phyloP scores from a whole-genome alignment of 1,140 invertebrate genomes.

The Drosophila nigrodunni region DNA sequence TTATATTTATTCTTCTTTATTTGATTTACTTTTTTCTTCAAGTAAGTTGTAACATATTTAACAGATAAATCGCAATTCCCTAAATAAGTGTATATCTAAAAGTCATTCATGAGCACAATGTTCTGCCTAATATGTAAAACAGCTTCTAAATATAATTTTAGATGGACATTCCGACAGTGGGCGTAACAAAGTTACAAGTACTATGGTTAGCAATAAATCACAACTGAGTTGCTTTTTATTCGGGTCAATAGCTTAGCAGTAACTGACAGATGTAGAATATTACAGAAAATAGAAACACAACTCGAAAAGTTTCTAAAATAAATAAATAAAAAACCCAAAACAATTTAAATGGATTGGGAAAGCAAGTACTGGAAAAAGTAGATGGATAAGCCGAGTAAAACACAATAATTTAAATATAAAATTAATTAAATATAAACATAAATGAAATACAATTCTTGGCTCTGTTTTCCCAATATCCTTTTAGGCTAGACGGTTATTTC shows the following conservation, averaged over 20 bases:
- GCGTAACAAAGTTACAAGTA: not conserved
- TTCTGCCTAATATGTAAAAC: not conserved
- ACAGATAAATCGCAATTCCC: not conserved
- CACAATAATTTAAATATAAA: no score
- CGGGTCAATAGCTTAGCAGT: not conserved
- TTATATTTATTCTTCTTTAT: no score
- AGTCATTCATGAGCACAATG: not conserved
- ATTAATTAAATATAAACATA: no score
- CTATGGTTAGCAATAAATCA: not conserved
- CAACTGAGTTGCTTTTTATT: not conserved
- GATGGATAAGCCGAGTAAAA: no score
- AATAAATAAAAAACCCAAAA: not conserved
- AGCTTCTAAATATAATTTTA: constrained; percentile 7
- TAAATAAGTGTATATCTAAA: not conserved
- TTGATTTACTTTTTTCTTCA: not conserved
- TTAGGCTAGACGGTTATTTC: no score
- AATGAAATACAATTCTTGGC: no score
- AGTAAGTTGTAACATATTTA: not conserved
- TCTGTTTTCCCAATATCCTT: no score
- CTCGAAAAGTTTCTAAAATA: not conserved
- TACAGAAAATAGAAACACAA: no score
- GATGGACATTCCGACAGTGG: not conserved
- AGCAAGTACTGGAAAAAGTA: no score
- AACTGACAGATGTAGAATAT: not conserved
- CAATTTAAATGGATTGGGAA: no score